These are phyloP conservation scores for Chinchilla lanigera DNA, from an alignment of 2,113 vertebrate genomes.

Conservation along the genomic window DNA sequence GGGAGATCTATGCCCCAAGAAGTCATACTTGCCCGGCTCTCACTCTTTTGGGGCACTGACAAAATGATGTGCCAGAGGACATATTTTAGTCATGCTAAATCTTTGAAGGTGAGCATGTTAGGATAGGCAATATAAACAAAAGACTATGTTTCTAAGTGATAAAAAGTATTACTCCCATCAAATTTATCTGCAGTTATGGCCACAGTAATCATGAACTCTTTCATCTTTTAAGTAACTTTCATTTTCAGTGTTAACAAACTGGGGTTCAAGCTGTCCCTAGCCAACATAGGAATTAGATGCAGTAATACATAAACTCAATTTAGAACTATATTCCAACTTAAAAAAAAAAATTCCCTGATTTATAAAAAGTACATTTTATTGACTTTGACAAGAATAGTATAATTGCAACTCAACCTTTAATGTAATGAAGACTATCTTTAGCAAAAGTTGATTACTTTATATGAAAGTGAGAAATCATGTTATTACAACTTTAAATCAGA, in stretches of 20 bases:
- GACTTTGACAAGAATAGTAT: constrained; percentile 61
- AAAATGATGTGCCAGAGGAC: constrained; percentile 5
- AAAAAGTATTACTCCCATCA: constrained; percentile 22
- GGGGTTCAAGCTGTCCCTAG: constrained; percentile 38
- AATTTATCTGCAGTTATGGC: constrained; percentile 18
- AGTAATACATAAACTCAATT: constrained; percentile 67
- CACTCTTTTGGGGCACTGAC: not conserved
- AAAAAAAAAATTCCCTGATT: constrained; percentile 75
- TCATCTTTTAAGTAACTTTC: constrained; percentile 56
- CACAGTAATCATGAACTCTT: not conserved
- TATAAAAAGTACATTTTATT: constrained; percentile 68
- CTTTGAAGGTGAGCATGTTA: constrained; percentile 29
- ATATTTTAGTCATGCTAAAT: not conserved
- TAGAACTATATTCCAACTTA: constrained; percentile 73
- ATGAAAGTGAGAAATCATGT: constrained; percentile 73
- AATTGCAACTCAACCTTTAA: constrained; percentile 61
- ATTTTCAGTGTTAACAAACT: constrained; percentile 54
- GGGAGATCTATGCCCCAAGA: not conserved
- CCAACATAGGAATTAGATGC: constrained; percentile 41
- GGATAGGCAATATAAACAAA: constrained; percentile 58
- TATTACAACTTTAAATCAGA: constrained; percentile 81
- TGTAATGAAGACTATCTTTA: constrained; percentile 45
- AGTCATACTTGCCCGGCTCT: not conserved
- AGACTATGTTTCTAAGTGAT: constrained; percentile 44
- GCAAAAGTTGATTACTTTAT: constrained; percentile 64